Base-by-base conservation (phyloP, 2,797 vertebrate genomes). In the Hemitrygon akajei region DNA sequence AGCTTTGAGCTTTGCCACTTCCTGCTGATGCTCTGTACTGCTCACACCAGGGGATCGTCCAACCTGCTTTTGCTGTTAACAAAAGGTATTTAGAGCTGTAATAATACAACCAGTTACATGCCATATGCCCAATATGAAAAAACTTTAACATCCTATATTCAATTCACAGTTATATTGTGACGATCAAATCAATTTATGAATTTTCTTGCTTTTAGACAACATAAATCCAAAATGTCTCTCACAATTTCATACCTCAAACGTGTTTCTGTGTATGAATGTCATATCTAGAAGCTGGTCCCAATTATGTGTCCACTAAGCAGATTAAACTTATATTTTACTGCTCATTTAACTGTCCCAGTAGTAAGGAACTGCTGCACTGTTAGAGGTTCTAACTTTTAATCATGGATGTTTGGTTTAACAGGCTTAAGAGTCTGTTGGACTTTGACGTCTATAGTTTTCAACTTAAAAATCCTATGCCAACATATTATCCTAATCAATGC, bases 1-100 rank as follows among this genome's bases (percentile, higher is more conserved):
- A 11, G 97, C 97, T 25, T 98, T 98, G 93, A 99, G 95, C 91
- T 98, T 98, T 30, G 96, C 97, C 95, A 98, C 96, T 95, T 99
- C 99, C 95, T 99, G 98, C 94, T 98, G 97, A 95, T 98, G 98
- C 95, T 98, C 98, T 12, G 96, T 96, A 95, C 96, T 97, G 94
- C 95, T 97, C n/a, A 96, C 95, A 0, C 97, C 97, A 18, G 97
- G 97, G 5, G 97, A 96, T 9, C 98, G 97, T 94, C 98, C 98
- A 2, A 97, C 95, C 96, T 98, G 98, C 95, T 99, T 99, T 96
- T 98, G 95, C 98, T 98, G 95, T 75, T 94, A 95, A 95, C 63
- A 60, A 37, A 58, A 80, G 7, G 58, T 16, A 71, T n/a, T 71
- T 30, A 47, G 76, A 77, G 47, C 30, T 14, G 25, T 47, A 63